phyloP scores from a whole-genome alignment of 1,140 invertebrate genomes.

The Cylas formicarius region DNA sequence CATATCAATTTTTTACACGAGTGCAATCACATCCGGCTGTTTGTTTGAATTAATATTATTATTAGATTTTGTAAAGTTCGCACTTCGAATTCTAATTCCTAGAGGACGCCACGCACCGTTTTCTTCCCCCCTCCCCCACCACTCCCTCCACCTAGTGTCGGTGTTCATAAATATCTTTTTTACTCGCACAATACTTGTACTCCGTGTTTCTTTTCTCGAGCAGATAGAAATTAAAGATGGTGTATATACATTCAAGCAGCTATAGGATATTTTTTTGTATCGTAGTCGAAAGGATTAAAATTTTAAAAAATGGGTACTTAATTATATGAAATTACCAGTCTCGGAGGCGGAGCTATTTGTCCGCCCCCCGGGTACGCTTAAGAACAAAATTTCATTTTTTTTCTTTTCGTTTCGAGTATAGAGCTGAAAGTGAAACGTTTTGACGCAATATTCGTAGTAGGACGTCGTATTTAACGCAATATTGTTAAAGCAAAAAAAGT shows the following conservation, averaged over 20 bases:
- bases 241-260: slow-evolving; percentile 23
- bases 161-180: slow-evolving; percentile 19
- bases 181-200: slow-evolving; percentile 21
- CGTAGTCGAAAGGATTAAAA: slow-evolving; percentile 16
- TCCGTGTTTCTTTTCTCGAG: neutral
- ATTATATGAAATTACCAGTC: no score
- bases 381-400: no score
- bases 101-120: no score
- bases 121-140: no score
- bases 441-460: slow-evolving; percentile 19
- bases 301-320: slow-evolving; percentile 21
- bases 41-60: slow-evolving; percentile 19
- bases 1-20: slow-evolving; percentile 29
- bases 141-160: slow-evolving; percentile 12
- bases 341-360: no score
- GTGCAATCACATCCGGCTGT: slow-evolving; percentile 28
- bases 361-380: no score
- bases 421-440: slow-evolving; percentile 13
- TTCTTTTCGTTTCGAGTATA: slow-evolving; percentile 23
- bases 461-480: slow-evolving; percentile 10
- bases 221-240: slow-evolving; percentile 10
- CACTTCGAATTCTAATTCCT: slow-evolving; percentile 16
- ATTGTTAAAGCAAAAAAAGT: slow-evolving; percentile 1
- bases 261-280: slow-evolving; percentile 19
- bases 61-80: slow-evolving; percentile 11